These are phyloP conservation scores for Gulo gulo DNA, from an alignment of 2,113 vertebrate species.

Conservation along the genomic window DNA sequence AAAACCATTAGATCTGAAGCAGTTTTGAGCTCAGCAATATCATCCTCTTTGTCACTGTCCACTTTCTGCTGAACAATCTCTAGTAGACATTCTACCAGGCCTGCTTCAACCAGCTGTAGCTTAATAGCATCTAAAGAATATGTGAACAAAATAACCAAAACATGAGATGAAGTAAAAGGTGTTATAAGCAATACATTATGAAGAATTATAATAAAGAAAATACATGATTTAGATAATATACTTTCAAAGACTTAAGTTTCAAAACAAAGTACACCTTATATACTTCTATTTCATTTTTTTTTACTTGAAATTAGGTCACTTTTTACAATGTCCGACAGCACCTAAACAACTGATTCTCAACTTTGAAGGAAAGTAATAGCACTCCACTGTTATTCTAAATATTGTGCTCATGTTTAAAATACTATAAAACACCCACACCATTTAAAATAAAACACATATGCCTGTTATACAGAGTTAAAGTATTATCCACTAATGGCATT, in stretches of 20 bases:
- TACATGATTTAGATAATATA: not conserved
- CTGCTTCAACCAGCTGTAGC: conserved; percentile 97
- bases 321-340: not conserved
- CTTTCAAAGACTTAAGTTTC: not conserved
- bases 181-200: not conserved
- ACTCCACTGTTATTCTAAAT: not conserved
- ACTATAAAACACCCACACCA: not conserved
- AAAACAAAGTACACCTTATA: not conserved
- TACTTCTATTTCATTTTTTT: not conserved
- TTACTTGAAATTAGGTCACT: not conserved
- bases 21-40: conserved; percentile 95
- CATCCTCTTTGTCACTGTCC: conserved; percentile 94
- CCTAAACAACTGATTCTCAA: not conserved
- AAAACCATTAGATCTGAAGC: conserved; percentile 98
- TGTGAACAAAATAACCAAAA: conserved; percentile 15
- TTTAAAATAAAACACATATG: conserved; percentile 9
- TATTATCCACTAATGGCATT: not conserved
- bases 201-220: not conserved
- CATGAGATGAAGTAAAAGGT: not conserved
- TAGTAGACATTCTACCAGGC: conserved; percentile 96
- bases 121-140: conserved; percentile 92
- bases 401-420: not conserved
- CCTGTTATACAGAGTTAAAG: not conserved
- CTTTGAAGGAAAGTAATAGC: not conserved
- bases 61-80: conserved; percentile 95